Evolutionary conservation across 2,888 invertebrate species (phyloP), one percentile per base, ranked within the genome.

Genomic region (Thera britannica): DNA sequence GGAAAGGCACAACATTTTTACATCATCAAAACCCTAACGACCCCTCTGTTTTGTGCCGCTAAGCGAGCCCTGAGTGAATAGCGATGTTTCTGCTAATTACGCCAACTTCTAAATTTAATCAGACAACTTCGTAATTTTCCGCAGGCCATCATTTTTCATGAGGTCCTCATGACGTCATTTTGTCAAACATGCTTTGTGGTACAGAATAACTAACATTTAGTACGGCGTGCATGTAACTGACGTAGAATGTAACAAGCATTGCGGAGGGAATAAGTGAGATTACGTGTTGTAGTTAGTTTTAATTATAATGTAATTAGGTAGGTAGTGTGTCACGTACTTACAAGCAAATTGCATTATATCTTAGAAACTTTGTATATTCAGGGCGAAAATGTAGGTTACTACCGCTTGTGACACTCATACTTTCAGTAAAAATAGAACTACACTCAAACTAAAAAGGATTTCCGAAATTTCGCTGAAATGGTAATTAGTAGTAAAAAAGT

Each of bases 31-130:
- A 71, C 69, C 72, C 67, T 68, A 74, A 75, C 73, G 73, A 76
- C 72, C 68, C 52, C 72, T 77, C 74, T 73, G 80, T 81, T 83
- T 77, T 74, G 75, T 5, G 62, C 72, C 82, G 80, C 83, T 83
- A 83, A 86, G 84, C 82, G 85, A 77, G 78, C 78, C 69, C 89
- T 89, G 92, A 93, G 93, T 93, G 93, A 92, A 93, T 90, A 90
- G 90, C 90, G 84, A 89, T 93, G 93, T 93, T 82, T 82, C 76
- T 79, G 76, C 88, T 93, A 93, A 93, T 93, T 93, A 93, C 77
- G 81, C 78, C 86, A 93, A 93, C 91, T 93, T 93, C 88, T 89
- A 91, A 92, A 93, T 93, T 93, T 93, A 93, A 93, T 92, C 90
- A 93, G 86, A 84, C 89, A 92, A 93, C 83, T 93, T 92, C 80